Conservation (phyloP, 2,888 invertebrate genomes). For the Eledona agricola region DNA sequence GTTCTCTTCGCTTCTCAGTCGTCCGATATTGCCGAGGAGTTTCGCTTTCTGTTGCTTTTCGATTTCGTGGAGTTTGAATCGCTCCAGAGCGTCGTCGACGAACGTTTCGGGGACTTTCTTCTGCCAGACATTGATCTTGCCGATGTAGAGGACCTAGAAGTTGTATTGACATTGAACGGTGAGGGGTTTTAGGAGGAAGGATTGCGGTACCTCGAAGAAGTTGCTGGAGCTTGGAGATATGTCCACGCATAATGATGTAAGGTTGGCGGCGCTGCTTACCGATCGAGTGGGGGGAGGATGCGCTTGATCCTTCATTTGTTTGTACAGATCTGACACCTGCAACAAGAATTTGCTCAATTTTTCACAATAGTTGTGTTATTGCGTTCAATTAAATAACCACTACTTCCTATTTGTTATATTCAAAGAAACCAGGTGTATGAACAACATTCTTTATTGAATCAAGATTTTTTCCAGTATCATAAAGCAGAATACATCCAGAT, state of each 20-base stretch:
- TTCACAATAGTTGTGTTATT: too few species aligned
- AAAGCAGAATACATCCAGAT: too few species aligned
- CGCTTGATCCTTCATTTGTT: constrained; percentile 74
- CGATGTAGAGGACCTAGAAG: constrained; percentile 85
- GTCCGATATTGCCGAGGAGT: constrained; percentile 50
- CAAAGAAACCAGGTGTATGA: too few species aligned
- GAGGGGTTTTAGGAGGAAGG: too few species aligned
- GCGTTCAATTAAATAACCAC: too few species aligned
- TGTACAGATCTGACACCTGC: constrained; percentile 78
- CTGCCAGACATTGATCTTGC: constrained; percentile 88
- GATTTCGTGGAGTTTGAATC: constrained; percentile 81
- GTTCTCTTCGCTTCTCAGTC: constrained; percentile 54
- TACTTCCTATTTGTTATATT: too few species aligned
- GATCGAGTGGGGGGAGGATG: constrained; percentile 60
- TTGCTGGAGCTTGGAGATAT: constrained; percentile 88
- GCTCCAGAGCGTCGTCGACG: constrained; percentile 89
- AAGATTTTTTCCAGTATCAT: too few species aligned
- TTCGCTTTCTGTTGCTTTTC: constrained; percentile 66
- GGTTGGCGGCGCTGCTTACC: constrained; percentile 67
- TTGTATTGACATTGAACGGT: too few species aligned
- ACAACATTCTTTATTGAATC: too few species aligned
- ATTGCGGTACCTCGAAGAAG: constrained; percentile 90
- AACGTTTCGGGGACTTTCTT: constrained; percentile 87
- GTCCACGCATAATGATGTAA: constrained; percentile 79
- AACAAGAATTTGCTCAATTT: too few species aligned